phyloP scores from a whole-genome alignment of 2,888 invertebrate species.

The Eucera pruinosa region DNA sequence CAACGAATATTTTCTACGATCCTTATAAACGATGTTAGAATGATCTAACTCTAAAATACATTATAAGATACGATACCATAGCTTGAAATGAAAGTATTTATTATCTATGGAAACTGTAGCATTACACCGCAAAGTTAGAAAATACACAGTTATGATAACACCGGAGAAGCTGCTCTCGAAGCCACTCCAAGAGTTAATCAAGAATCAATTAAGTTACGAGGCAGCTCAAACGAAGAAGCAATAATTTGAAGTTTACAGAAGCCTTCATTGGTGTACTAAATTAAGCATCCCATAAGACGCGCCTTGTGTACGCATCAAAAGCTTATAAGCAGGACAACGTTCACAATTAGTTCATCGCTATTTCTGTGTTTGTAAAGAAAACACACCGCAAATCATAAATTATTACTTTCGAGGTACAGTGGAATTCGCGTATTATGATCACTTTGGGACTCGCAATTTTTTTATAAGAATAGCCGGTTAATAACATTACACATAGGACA shows the following conservation, averaged over 20 bases:
- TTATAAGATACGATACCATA: too few relatives aligned
- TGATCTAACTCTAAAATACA: too few relatives aligned
- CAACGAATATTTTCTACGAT: too few relatives aligned
- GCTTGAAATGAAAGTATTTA: too few relatives aligned
- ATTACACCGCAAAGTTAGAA: neutral
- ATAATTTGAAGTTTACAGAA: neutral
- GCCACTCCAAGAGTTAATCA: neutral
- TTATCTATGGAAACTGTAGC: neutral
- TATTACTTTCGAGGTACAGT: too few relatives aligned
- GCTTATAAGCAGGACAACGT: neutral
- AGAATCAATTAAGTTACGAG: neutral
- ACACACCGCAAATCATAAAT: too few relatives aligned
- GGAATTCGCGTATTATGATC: too few relatives aligned
- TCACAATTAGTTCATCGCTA: neutral
- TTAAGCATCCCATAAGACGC: neutral
- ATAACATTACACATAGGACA: too few relatives aligned
- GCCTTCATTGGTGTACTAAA: neutral
- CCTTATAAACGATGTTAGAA: too few relatives aligned
- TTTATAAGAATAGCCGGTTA: too few relatives aligned
- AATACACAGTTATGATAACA: neutral
- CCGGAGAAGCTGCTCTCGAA: neutral
- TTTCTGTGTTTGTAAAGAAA: too few relatives aligned
- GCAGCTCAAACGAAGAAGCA: neutral
- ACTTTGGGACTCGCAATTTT: too few relatives aligned
- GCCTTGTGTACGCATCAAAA: neutral